phyloP scores from a whole-genome alignment of 1,140 invertebrate genomes.

The Drosophila dunni region DNA sequence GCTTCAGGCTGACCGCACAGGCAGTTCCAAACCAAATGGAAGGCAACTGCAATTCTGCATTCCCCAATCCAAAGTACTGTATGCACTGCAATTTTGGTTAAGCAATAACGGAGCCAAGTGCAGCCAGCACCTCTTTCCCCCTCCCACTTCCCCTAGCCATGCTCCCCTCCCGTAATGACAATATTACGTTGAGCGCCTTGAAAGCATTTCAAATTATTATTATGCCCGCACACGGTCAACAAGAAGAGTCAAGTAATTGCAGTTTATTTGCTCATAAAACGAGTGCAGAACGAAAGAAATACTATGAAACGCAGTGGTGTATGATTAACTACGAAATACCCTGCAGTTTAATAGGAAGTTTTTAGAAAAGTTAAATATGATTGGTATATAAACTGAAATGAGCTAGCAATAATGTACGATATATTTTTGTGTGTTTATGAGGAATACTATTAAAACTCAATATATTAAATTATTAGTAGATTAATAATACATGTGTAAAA shows the following conservation, averaged over 20 bases:
- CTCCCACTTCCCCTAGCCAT: neutral
- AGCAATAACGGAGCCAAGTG: constrained; percentile 57
- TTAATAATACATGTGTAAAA: too few relatives aligned
- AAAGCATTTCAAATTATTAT: constrained; percentile 59
- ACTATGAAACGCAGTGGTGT: neutral
- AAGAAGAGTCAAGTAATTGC: constrained; percentile 40
- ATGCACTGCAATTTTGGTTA: constrained; percentile 44
- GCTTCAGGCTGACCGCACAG: constrained; percentile 53
- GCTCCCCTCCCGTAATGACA: constrained; percentile 49
- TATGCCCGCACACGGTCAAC: constrained; percentile 30
- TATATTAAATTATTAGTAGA: neutral
- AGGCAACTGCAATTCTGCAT: constrained; percentile 20
- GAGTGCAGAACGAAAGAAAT: neutral
- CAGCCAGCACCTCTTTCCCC: neutral
- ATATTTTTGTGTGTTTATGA: too few relatives aligned
- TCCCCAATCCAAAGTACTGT: neutral
- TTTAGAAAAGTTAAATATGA: too few relatives aligned
- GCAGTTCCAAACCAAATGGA: neutral
- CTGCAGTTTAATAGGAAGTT: neutral
- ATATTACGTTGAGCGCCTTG: constrained; percentile 63
- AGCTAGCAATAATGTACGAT: too few relatives aligned
- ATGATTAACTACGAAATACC: neutral
- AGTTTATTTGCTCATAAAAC: constrained; percentile 51
- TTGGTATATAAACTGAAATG: too few relatives aligned
- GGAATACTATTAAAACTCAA: neutral